Evolutionary conservation across 64 coral and sea anemone species (phyloP).

Genomic region (Stichodactyla helianthus): DNA sequence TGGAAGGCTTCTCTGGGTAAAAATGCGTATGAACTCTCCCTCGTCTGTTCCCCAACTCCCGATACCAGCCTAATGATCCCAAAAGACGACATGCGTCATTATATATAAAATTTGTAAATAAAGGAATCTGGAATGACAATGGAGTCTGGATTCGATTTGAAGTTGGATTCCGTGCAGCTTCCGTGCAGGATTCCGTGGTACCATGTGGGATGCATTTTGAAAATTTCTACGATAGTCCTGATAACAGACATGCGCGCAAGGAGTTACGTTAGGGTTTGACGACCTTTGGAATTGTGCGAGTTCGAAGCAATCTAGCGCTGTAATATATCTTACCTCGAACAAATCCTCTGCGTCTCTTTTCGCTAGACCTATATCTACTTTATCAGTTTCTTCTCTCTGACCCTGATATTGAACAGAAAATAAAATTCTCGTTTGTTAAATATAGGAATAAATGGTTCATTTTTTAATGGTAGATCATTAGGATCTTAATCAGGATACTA

Average conservation of each 20-base stretch:
- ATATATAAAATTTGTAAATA: no score
- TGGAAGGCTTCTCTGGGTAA: conserved; percentile 68
- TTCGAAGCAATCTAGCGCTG: not conserved
- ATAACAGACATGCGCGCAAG: no score
- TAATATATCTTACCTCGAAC: conserved; percentile 43
- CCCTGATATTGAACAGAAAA: conserved; percentile 31
- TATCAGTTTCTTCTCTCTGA: conserved; percentile 58
- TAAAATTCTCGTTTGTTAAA: no score
- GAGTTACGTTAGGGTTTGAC: not conserved
- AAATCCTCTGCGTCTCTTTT: conserved; percentile 67
- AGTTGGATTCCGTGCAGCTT: no score
- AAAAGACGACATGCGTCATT: not conserved
- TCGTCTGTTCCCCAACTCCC: conserved; percentile 82
- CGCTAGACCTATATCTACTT: conserved; percentile 69
- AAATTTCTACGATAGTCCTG: no score
- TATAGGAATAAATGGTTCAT: no score
- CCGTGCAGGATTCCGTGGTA: no score
- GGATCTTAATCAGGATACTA: no score
- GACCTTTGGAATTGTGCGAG: not conserved
- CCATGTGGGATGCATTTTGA: no score
- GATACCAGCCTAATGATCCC: conserved; percentile 49
- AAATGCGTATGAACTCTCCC: conserved; percentile 74
- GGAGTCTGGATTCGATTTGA: no score
- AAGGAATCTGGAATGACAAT: no score
- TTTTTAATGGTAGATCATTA: no score